A percentile compares a stretch with the other conserved stretches of the same genome.
phyloP scores from a whole-genome alignment of 2,113 vertebrate genomes.

The Rhadina sibilatrix region DNA sequence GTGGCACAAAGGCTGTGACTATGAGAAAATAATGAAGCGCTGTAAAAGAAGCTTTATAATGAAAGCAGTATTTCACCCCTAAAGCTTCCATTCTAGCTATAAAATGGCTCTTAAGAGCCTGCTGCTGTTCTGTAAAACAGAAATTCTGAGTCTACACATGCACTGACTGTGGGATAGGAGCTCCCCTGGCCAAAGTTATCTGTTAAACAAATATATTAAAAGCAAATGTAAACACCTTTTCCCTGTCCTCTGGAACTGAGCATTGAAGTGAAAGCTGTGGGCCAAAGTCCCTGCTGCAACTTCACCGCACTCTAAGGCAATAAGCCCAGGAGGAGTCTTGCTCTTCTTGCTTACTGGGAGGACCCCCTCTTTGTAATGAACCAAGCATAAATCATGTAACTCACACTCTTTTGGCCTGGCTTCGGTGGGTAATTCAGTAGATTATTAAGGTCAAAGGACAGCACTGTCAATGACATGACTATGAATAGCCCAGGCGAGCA shows the following conservation, averaged over 20 bases:
- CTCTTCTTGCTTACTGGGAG: constrained; percentile 10
- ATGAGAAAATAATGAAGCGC: constrained; percentile 19
- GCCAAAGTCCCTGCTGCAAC: not conserved
- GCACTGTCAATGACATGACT: constrained; percentile 47
- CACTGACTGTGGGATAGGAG: not conserved
- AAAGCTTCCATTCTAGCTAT: constrained; percentile 42
- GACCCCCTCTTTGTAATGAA: not conserved
- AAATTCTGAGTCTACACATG: constrained; percentile 8
- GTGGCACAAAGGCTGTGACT: not conserved
- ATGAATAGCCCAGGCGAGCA: constrained; percentile 60
- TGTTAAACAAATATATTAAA: constrained; percentile 59
- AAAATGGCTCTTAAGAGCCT: constrained; percentile 35
- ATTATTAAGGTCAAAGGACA: constrained; percentile 73
- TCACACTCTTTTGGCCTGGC: constrained; percentile 45
- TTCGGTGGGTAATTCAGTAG: constrained; percentile 69
- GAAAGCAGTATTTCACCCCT: constrained; percentile 19
- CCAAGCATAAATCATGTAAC: constrained; percentile 59
- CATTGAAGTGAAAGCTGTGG: constrained; percentile 45
- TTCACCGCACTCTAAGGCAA: not conserved
- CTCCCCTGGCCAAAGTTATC: constrained; percentile 27
- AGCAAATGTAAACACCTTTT: constrained; percentile 51
- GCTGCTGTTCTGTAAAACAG: not conserved
- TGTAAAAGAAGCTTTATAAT: constrained; percentile 9
- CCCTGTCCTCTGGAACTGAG: constrained; percentile 24
- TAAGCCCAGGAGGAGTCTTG: not conserved